A percentile compares a stretch with the other conserved stretches of the same genome.
These are phyloP conservation scores for Masnerella sp. DNA, from an alignment of 2,888 invertebrate genomes.

Conservation along the genomic window DNA sequence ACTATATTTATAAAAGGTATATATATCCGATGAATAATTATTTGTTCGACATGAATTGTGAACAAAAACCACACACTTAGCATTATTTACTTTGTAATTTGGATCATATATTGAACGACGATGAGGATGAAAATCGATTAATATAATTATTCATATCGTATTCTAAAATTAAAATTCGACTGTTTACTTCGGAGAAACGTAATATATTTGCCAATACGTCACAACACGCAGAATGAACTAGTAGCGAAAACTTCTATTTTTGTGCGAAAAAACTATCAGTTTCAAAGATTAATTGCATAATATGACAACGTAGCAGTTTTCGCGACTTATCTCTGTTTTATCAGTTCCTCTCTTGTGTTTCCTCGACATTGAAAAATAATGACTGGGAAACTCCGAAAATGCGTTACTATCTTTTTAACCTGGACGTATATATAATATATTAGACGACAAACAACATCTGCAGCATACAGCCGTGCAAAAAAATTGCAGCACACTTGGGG, in stretches of 20 bases:
- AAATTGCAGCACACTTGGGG: neutral
- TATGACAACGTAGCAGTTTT: slow-evolving; percentile 57
- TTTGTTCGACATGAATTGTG: no score
- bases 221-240: neutral
- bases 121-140: no score
- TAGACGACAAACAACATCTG: slow-evolving; percentile 26
- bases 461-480: slow-evolving; percentile 9
- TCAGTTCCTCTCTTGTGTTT: slow-evolving; percentile 54
- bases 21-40: no score
- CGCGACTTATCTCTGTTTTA: slow-evolving; percentile 56
- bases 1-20: no score
- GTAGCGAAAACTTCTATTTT: slow-evolving; percentile 18
- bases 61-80: no score
- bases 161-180: no score
- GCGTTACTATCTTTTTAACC: slow-evolving; percentile 44
- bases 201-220: slow-evolving; percentile 21
- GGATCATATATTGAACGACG: no score
- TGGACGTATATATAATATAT: slow-evolving; percentile 51
- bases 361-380: slow-evolving; percentile 59
- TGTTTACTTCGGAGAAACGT: no score
- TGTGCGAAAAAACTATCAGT: slow-evolving; percentile 49
- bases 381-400: slow-evolving; percentile 57
- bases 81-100: no score
- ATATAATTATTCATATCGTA: no score
- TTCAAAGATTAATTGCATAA: slow-evolving; percentile 56